A percentile compares a stretch with the other conserved stretches of the same genome.
Conservation (phyloP, 2,888 invertebrate genomes). For the Cephalotes varians region DNA sequence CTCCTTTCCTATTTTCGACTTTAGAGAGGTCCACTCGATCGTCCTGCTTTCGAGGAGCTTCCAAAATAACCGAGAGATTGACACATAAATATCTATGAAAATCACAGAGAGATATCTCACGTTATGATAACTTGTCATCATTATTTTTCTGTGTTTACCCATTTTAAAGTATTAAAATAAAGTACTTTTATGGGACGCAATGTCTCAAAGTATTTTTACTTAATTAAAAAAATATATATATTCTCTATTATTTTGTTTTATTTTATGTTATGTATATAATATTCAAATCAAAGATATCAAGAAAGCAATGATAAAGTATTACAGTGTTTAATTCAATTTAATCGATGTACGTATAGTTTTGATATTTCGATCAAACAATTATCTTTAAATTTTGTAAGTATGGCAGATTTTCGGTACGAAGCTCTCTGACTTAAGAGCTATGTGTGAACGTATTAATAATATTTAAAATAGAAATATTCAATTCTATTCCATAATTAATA, state of each 20-base stretch:
- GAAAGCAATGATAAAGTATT: neutral
- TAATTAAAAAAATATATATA: neutral
- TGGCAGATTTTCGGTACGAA: no score
- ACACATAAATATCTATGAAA: conserved; percentile 17
- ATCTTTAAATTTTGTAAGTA: no score
- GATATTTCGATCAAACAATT: no score
- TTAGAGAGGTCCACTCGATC: conserved; percentile 35
- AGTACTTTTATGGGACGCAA: neutral
- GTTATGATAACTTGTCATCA: neutral
- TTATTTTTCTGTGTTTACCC: neutral
- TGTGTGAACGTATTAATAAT: no score
- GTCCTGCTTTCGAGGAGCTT: neutral
- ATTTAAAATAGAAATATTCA: no score
- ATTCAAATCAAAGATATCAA: neutral
- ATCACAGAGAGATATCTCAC: conserved; percentile 47
- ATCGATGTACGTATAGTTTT: no score
- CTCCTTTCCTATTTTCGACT: conserved; percentile 38
- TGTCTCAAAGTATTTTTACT: neutral
- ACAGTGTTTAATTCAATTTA: no score
- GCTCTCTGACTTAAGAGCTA: no score
- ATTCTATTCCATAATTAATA: no score
- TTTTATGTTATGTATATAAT: neutral
- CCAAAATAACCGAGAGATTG: neutral
- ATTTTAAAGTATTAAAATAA: neutral
- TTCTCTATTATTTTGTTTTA: neutral